A percentile compares a stretch with the other conserved stretches of the same genome.
Conservation (phyloP, 1,140 invertebrate species). For the Drosophila murphyi region DNA sequence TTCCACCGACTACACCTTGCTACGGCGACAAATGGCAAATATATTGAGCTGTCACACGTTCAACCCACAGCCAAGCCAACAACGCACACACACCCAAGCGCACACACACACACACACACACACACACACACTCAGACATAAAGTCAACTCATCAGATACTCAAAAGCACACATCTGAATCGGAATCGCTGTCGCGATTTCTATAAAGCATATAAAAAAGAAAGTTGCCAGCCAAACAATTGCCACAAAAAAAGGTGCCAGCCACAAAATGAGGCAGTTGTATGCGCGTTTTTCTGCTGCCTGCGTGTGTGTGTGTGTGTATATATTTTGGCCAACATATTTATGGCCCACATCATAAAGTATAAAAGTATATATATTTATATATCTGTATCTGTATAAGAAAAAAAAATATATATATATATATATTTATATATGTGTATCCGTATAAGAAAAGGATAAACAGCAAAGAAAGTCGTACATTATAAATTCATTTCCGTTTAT, state of each 20-base stretch:
- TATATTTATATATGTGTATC: too few species aligned
- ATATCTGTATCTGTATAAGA: neutral
- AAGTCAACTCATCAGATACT: slow-evolving; percentile 47
- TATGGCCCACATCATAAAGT: slow-evolving; percentile 42
- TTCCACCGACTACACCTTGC: slow-evolving; percentile 24
- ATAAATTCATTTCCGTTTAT: slow-evolving; percentile 79
- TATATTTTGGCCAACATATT: slow-evolving; percentile 34
- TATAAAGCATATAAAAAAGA: slow-evolving; percentile 35
- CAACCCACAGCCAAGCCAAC: slow-evolving; percentile 47
- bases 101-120: slow-evolving; percentile 60
- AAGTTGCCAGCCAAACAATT: slow-evolving; percentile 59
- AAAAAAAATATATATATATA: slow-evolving; percentile 14
- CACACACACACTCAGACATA: slow-evolving; percentile 57
- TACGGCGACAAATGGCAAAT: slow-evolving; percentile 82
- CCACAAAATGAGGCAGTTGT: slow-evolving; percentile 81
- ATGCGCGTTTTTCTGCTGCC: slow-evolving; percentile 36
- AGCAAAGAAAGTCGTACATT: slow-evolving; percentile 64
- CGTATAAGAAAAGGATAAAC: slow-evolving; percentile 31
- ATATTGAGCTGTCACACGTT: slow-evolving; percentile 81
- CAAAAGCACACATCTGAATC: slow-evolving; percentile 43
- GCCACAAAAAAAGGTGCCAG: slow-evolving; percentile 68
- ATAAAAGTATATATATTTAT: slow-evolving; percentile 6
- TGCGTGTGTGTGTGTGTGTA: slow-evolving; percentile 4
- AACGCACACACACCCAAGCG: slow-evolving; percentile 52
- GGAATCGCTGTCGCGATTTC: slow-evolving; percentile 59